Evolutionary conservation across 2,888 invertebrate species (phyloP).

Genomic region (Poecilobothrus nobilitatus): DNA sequence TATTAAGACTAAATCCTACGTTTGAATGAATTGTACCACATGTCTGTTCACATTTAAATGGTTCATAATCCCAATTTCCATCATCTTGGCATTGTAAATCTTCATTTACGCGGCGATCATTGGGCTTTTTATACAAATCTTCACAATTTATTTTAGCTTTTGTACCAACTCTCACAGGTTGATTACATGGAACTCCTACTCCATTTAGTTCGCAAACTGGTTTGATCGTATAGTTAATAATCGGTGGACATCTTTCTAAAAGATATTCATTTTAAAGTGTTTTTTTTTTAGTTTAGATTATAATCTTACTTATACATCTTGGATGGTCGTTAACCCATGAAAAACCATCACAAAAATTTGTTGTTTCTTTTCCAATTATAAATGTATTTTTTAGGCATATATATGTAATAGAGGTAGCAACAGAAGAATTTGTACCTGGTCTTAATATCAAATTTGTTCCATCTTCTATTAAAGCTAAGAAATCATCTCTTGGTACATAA

Average conservation of each 20-base stretch:
- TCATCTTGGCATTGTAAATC: conserved; percentile 24
- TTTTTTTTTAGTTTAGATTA: background rate
- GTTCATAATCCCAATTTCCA: conserved; percentile 29
- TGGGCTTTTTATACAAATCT: conserved; percentile 15
- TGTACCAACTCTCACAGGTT: conserved; percentile 15
- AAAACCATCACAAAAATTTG: background rate
- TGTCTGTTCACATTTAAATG: conserved; percentile 28
- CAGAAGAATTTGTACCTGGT: background rate
- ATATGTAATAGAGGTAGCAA: background rate
- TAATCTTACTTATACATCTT: conserved; percentile 14
- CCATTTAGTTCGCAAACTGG: conserved; percentile 16
- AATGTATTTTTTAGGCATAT: background rate
- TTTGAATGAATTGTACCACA: conserved; percentile 27
- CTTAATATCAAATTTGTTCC: background rate
- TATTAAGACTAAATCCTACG: conserved; percentile 20
- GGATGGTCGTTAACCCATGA: conserved; percentile 12
- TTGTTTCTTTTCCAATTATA: background rate
- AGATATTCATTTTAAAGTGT: conserved; percentile 8
- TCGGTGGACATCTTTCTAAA: background rate
- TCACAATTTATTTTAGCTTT: conserved; percentile 19
- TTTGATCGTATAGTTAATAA: conserved; percentile 10
- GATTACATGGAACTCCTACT: conserved; percentile 15
- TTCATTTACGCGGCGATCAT: background rate
- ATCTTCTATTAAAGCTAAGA: background rate
- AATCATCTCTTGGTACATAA: background rate